A percentile compares a stretch with the other conserved stretches of the same genome.
These are phyloP conservation scores for Portunus trituberculatus DNA, from an alignment of 1,140 invertebrate species.

Conservation along the genomic window DNA sequence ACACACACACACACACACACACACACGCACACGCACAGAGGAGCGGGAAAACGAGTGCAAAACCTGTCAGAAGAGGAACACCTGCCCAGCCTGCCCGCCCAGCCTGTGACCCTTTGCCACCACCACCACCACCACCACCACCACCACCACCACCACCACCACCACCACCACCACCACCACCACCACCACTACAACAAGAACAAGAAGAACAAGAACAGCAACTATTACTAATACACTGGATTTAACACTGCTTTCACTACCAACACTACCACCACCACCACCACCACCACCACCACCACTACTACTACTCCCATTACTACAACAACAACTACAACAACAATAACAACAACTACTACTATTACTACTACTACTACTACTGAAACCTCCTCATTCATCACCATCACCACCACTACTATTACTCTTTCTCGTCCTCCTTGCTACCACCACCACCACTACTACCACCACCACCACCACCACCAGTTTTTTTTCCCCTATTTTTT, in stretches of 20 bases:
- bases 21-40: constrained; percentile 1
- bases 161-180: neutral
- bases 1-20: constrained; percentile 15
- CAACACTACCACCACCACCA: neutral
- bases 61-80: constrained; percentile 37
- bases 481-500: neutral
- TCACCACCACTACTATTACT: neutral
- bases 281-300: neutral
- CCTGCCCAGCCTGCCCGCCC: constrained; percentile 43
- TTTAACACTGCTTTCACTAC: neutral
- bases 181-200: neutral
- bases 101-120: neutral
- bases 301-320: neutral
- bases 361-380: neutral
- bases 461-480: neutral
- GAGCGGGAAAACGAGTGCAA: constrained; percentile 22
- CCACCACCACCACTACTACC: neutral
- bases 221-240: neutral
- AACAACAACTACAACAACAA: neutral
- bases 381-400: neutral
- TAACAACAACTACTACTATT: neutral
- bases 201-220: neutral
- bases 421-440: neutral
- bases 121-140: neutral
- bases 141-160: neutral